Percentiles rank a stretch among this genome's conserved stretches.
Conservation (phyloP, 1,140 invertebrate species). For the Macrostomum lignano region DNA sequence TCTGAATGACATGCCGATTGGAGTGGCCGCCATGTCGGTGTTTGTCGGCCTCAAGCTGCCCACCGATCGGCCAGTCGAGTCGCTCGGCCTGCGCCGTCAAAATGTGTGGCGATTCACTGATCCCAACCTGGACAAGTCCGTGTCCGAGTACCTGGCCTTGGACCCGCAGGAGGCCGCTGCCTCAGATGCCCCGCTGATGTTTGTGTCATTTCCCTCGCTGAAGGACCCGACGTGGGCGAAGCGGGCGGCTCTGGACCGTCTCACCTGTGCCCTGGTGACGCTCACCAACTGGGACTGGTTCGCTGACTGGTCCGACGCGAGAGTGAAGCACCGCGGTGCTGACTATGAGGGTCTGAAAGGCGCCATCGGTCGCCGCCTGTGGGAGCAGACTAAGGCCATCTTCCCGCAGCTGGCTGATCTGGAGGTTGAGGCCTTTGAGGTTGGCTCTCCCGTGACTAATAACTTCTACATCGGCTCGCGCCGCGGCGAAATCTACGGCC, state of each 20-base stretch:
- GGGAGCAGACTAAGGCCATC: slow-evolving; percentile 15
- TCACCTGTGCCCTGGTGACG: slow-evolving; percentile 18
- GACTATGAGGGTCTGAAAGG: slow-evolving; percentile 25
- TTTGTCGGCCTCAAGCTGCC: slow-evolving; percentile 24
- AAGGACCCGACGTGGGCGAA: slow-evolving; percentile 8
- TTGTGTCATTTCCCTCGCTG: slow-evolving; percentile 26
- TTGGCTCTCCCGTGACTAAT: slow-evolving; percentile 25
- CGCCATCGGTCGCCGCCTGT: slow-evolving; percentile 18
- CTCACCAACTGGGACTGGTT: slow-evolving; percentile 25
- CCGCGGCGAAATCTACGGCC: slow-evolving; percentile 25
- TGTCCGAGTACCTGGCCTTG: slow-evolving; percentile 11
- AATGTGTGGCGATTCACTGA: slow-evolving; percentile 22
- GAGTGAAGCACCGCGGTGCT: slow-evolving; percentile 22
- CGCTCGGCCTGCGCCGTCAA: slow-evolving; percentile 16
- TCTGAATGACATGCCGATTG: slow-evolving; percentile 7
- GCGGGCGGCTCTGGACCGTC: slow-evolving; percentile 13
- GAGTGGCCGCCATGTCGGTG: slow-evolving; percentile 13
- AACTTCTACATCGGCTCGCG: slow-evolving; percentile 20
- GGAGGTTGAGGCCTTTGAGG: too few species aligned
- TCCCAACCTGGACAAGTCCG: slow-evolving; percentile 13
- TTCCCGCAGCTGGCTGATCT: slow-evolving; percentile 24
- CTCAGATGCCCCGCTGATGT: slow-evolving; percentile 19
- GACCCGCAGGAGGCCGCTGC: slow-evolving; percentile 15
- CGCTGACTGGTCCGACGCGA: slow-evolving; percentile 19
- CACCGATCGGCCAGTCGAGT: too few species aligned